phyloP scores from a whole-genome alignment of 64 coral and sea anemone species.

The Hydrozoanthus tunicans region DNA sequence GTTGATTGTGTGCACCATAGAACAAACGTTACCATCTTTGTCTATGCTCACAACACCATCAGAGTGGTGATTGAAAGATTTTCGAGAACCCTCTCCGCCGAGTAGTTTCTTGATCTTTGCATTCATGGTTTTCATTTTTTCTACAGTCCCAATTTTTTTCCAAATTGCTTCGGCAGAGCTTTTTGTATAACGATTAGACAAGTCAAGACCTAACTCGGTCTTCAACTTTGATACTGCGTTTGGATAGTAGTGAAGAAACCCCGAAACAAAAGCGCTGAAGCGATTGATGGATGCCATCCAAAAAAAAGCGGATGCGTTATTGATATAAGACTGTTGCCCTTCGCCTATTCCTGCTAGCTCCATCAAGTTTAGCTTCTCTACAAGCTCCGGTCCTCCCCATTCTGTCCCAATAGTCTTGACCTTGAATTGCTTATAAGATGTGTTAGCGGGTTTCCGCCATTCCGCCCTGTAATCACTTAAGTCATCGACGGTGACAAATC shows the following conservation, averaged over 20 bases:
- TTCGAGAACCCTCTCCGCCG: constrained; percentile 3
- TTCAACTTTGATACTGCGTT: constrained; percentile 63
- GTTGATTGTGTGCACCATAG: constrained; percentile 81
- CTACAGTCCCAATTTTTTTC: constrained; percentile 67
- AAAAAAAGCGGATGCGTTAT: constrained; percentile 70
- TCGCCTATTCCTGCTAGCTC: constrained; percentile 60
- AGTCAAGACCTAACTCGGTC: constrained; percentile 63
- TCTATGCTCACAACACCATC: constrained; percentile 87
- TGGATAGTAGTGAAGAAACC: constrained; percentile 34
- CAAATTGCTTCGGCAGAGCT: constrained; percentile 69
- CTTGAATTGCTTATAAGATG: constrained; percentile 67
- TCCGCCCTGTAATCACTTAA: constrained; percentile 60
- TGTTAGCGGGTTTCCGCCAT: constrained; percentile 64
- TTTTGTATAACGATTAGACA: constrained; percentile 63
- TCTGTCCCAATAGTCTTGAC: constrained; percentile 62
- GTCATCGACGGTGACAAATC: constrained; percentile 67
- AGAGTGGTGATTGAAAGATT: constrained; percentile 57
- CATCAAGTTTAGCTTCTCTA: constrained; percentile 75
- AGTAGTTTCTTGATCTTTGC: constrained; percentile 68
- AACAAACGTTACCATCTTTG: constrained; percentile 80
- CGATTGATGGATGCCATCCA: constrained; percentile 80
- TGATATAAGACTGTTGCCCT: constrained; percentile 60
- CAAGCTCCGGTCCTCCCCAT: constrained; percentile 72
- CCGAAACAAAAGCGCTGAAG: constrained; percentile 71
- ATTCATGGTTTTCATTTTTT: constrained; percentile 72